Conservation (phyloP, 1,140 invertebrate genomes). For the Tetramorium simillimum region DNA sequence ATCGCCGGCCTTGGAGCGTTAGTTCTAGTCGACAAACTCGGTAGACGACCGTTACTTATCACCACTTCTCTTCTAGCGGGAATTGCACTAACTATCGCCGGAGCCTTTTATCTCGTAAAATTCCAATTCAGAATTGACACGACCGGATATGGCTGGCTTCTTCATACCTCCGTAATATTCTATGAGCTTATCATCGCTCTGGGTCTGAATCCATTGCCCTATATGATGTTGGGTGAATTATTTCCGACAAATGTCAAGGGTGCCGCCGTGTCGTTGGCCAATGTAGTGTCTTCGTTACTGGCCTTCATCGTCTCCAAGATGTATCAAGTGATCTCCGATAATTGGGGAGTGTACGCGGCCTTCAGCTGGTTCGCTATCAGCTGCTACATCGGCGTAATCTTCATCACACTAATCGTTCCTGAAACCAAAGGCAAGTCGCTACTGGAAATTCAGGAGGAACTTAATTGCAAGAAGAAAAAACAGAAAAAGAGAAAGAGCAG, state of each 20-base stretch:
- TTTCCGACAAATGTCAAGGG: constrained; percentile 88
- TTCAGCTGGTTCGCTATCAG: constrained; percentile 87
- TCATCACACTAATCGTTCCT: constrained; percentile 88
- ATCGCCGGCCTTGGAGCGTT: constrained; percentile 86
- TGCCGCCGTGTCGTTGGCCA: constrained; percentile 84
- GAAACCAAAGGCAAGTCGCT: constrained; percentile 90
- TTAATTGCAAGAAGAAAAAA: constrained; percentile 76
- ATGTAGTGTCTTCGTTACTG: constrained; percentile 81
- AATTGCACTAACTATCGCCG: constrained; percentile 81
- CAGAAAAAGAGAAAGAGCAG: not conserved
- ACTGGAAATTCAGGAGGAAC: constrained; percentile 88
- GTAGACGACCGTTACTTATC: constrained; percentile 86
- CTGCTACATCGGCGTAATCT: constrained; percentile 86
- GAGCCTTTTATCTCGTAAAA: constrained; percentile 85
- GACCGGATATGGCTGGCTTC: constrained; percentile 82
- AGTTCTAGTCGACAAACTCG: constrained; percentile 86
- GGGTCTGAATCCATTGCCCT: constrained; percentile 87
- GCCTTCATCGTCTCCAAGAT: constrained; percentile 86
- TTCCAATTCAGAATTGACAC: constrained; percentile 81
- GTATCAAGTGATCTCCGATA: constrained; percentile 86
- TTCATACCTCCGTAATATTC: constrained; percentile 86
- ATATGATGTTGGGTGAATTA: constrained; percentile 88
- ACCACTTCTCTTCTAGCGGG: constrained; percentile 85
- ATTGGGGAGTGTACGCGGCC: constrained; percentile 85
- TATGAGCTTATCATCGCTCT: constrained; percentile 87